A percentile compares a stretch with the other conserved stretches of the same genome.
phyloP scores from a whole-genome alignment of 2,888 invertebrate genomes.

The Melieria crassipennis region DNA sequence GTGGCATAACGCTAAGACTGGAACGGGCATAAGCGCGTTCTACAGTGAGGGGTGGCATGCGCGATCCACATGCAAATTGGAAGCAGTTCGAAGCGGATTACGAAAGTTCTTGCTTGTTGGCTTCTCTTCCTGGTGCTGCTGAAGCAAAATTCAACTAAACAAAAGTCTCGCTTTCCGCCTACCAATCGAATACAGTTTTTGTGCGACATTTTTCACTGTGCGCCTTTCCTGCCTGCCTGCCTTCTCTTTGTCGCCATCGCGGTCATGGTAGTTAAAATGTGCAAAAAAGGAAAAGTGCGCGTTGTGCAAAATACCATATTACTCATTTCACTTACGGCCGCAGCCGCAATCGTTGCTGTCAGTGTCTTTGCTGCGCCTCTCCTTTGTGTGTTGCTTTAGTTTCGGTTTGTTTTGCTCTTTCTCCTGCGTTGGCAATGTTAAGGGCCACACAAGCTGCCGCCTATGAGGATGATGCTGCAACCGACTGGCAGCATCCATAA shows the following conservation, averaged over 20 bases:
- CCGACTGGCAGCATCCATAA: neutral
- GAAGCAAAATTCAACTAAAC: neutral
- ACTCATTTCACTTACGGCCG: slow-evolving; percentile 44
- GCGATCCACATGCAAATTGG: no score
- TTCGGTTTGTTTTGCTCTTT: slow-evolving; percentile 37
- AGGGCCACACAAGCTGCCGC: no score
- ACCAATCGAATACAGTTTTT: neutral
- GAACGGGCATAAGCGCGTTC: no score
- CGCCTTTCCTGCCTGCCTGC: slow-evolving; percentile 21
- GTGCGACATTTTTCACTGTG: slow-evolving; percentile 9
- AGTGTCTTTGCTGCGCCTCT: slow-evolving; percentile 17
- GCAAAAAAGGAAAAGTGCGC: slow-evolving; percentile 51
- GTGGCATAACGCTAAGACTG: no score
- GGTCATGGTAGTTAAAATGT: slow-evolving; percentile 37
- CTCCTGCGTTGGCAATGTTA: no score
- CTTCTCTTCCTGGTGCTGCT: no score
- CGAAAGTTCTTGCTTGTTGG: slow-evolving; percentile 10
- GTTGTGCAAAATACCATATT: slow-evolving; percentile 49
- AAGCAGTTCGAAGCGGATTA: neutral
- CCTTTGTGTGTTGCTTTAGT: slow-evolving; percentile 35
- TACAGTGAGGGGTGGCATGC: no score
- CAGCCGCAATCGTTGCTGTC: slow-evolving; percentile 30
- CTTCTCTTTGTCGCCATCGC: slow-evolving; percentile 37
- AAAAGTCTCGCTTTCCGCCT: no score
- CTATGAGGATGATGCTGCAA: no score